These are phyloP conservation scores for Pyrrhia umbra DNA, from an alignment of 2,888 invertebrate species.

Conservation along the genomic window DNA sequence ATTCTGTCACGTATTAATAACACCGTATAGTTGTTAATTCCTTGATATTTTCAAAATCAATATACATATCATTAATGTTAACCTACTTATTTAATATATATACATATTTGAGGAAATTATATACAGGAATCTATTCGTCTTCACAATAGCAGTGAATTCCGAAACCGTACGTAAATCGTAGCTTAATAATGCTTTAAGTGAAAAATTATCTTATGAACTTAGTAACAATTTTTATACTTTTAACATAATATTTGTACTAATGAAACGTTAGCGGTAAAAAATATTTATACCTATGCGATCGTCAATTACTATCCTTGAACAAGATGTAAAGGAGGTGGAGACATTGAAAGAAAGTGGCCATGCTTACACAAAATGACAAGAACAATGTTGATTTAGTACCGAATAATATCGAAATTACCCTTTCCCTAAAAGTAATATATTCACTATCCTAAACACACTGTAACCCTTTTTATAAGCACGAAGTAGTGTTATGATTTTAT, in stretches of 20 bases:
- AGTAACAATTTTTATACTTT: constrained; percentile 84
- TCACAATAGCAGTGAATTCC: constrained; percentile 62
- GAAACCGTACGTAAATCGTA: constrained; percentile 73
- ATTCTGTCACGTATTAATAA: constrained; percentile 40
- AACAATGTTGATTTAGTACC: constrained; percentile 34
- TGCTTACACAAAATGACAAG: constrained; percentile 42
- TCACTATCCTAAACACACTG: constrained; percentile 23
- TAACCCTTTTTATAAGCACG: constrained; percentile 37
- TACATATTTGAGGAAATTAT: constrained; percentile 32
- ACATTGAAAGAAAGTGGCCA: constrained; percentile 56
- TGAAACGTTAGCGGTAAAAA: constrained; percentile 76
- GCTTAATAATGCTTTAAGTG: constrained; percentile 88
- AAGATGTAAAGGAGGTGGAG: constrained; percentile 65
- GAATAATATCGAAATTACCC: constrained; percentile 21
- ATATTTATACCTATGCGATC: constrained; percentile 78
- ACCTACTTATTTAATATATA: constrained; percentile 27
- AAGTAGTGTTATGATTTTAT: constrained; percentile 46
- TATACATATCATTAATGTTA: constrained; percentile 50
- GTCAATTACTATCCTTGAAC: constrained; percentile 86
- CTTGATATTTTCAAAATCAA: constrained; percentile 26
- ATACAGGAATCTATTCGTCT: constrained; percentile 55
- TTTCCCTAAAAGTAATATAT: constrained; percentile 8
- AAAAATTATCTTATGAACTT: constrained; percentile 88
- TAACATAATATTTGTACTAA: constrained; percentile 82
- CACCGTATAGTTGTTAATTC: constrained; percentile 23